These are phyloP conservation scores for Drosophila histrio DNA, from an alignment of 2,888 invertebrate genomes.

Conservation along the genomic window DNA sequence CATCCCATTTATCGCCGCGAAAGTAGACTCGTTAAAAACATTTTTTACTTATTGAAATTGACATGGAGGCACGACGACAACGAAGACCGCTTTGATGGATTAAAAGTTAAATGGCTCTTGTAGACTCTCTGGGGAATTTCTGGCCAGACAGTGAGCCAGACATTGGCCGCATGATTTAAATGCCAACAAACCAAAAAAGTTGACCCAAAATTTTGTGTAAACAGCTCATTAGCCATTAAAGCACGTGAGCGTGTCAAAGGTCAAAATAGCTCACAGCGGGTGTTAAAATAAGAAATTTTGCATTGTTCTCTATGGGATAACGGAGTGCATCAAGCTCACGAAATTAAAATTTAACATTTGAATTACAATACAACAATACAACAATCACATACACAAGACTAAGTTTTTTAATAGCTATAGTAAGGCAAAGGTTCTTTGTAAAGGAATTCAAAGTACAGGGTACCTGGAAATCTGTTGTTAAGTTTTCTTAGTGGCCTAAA, in stretches of 20 bases:
- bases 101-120: constrained; percentile 66
- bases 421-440: background rate
- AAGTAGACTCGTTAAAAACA: constrained; percentile 49
- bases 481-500: background rate
- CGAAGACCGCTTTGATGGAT: constrained; percentile 63
- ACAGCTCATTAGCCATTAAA: constrained; percentile 17
- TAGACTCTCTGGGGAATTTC: constrained; percentile 41
- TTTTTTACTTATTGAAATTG: constrained; percentile 43
- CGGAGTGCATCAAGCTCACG: background rate
- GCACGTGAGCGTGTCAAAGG: constrained; percentile 15
- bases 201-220: constrained; percentile 29
- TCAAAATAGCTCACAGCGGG: constrained; percentile 11
- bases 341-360: background rate
- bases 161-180: constrained; percentile 43
- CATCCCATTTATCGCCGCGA: constrained; percentile 8
- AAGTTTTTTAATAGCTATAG: background rate
- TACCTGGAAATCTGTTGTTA: background rate
- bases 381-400: background rate
- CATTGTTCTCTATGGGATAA: background rate
- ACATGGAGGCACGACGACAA: constrained; percentile 21
- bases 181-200: constrained; percentile 21
- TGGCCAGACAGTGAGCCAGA: constrained; percentile 31
- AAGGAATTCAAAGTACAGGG: background rate
- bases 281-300: background rate
- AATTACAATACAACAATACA: background rate